Conservation (phyloP, 2,888 invertebrate genomes). For the Autographa gamma region DNA sequence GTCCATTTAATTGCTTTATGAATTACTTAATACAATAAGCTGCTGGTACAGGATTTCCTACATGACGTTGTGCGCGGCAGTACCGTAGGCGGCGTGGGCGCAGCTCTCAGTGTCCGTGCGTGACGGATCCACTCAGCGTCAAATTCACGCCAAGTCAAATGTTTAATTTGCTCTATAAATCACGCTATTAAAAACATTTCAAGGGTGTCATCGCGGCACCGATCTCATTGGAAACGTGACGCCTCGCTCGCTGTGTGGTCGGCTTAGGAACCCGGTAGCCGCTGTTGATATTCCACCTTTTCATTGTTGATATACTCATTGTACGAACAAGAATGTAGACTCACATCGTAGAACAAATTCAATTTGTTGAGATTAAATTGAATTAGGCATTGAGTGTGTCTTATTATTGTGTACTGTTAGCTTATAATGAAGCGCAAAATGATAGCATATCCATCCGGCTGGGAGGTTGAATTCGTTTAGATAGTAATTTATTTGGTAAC, state of each 20-base stretch:
- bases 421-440: slow-evolving; percentile 60
- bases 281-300: slow-evolving; percentile 71
- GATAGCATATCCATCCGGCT: slow-evolving; percentile 25
- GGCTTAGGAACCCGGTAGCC: slow-evolving; percentile 44
- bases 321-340: slow-evolving; percentile 68
- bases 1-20: background rate
- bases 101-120: slow-evolving; percentile 80
- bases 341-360: slow-evolving; percentile 74
- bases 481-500: slow-evolving; percentile 41
- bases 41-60: slow-evolving; percentile 1
- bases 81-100: slow-evolving; percentile 55
- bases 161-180: slow-evolving; percentile 89
- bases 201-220: slow-evolving; percentile 87
- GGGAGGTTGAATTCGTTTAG: slow-evolving; percentile 36
- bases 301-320: slow-evolving; percentile 76
- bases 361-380: slow-evolving; percentile 75
- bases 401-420: slow-evolving; percentile 55
- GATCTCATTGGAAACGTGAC: slow-evolving; percentile 87
- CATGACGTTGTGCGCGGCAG: slow-evolving; percentile 36
- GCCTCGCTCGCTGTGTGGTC: slow-evolving; percentile 82
- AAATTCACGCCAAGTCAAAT: slow-evolving; percentile 89
- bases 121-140: slow-evolving; percentile 87
- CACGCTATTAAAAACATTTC: slow-evolving; percentile 88
- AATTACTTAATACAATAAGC: background rate
- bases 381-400: slow-evolving; percentile 63